Conservation (phyloP, 2,113 vertebrate genomes). For the Mionectes macconnelli region DNA sequence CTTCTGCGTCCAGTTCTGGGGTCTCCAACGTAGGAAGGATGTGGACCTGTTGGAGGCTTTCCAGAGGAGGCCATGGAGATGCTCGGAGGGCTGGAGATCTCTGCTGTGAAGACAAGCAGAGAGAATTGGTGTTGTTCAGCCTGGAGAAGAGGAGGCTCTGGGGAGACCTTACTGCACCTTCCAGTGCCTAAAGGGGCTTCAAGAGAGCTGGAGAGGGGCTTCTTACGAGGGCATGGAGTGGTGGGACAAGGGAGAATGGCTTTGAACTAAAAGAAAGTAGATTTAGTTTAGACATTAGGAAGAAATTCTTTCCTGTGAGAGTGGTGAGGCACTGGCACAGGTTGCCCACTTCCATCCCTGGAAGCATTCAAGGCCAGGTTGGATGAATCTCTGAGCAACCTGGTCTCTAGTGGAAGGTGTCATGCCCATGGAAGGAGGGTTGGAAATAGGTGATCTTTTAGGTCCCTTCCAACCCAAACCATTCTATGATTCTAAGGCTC, state of each 20-base stretch:
- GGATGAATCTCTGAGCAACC: background rate
- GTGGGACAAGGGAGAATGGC: background rate
- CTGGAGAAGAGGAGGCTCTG: background rate
- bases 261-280: background rate
- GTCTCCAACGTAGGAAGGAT: background rate
- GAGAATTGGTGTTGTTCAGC: background rate
- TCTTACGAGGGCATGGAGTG: background rate
- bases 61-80: background rate
- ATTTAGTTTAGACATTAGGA: background rate
- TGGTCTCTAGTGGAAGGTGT: background rate
- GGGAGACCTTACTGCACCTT: background rate
- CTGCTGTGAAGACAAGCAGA: background rate
- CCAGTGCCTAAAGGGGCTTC: background rate
- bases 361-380: background rate
- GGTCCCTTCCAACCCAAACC: background rate
- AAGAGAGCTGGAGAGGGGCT: background rate
- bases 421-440: background rate
- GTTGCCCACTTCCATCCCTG: background rate
- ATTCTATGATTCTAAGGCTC: background rate
- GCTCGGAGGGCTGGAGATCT: background rate
- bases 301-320: background rate
- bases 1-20: background rate
- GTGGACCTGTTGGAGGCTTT: background rate
- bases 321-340: background rate
- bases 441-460: background rate